phyloP scores from a whole-genome alignment of 2,797 vertebrate genomes.

The Hydrophis major region DNA sequence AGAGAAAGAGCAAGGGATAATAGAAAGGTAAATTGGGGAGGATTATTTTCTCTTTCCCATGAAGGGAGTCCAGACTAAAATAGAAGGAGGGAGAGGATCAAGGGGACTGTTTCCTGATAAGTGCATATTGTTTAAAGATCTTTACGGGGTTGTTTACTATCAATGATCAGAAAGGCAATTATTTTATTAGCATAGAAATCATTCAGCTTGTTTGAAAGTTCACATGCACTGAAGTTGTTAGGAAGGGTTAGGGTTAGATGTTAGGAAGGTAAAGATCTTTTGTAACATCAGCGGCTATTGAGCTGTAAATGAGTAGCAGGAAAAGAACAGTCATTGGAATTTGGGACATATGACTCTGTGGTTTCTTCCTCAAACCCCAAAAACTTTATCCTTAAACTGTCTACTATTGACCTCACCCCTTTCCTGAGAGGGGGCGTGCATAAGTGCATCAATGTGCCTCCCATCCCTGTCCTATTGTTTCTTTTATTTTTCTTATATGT shows the following conservation, averaged over 20 bases:
- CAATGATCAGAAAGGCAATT: not conserved
- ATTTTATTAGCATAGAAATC: not conserved
- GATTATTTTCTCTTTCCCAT: too few relatives aligned
- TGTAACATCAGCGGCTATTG: not conserved
- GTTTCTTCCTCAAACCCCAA: too few relatives aligned
- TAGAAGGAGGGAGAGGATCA: not conserved
- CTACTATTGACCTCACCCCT: too few relatives aligned
- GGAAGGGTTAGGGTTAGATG: not conserved
- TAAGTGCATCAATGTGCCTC: too few relatives aligned
- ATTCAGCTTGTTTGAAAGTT: too few relatives aligned
- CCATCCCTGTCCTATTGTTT: too few relatives aligned
- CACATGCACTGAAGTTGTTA: too few relatives aligned
- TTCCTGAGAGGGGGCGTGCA: too few relatives aligned
- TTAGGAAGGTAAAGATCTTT: not conserved
- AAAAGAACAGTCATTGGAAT: not conserved
- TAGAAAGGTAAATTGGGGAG: too few relatives aligned
- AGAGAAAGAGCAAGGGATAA: not conserved
- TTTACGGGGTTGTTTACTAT: not conserved
- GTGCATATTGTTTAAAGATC: not conserved
- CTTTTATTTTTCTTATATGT: too few relatives aligned
- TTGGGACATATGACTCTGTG: not conserved
- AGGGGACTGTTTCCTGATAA: not conserved
- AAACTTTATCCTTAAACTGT: too few relatives aligned
- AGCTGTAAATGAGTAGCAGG: not conserved
- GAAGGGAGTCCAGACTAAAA: not conserved